phyloP scores from a whole-genome alignment of 2,888 invertebrate species.

The Spodoptera littoralis region DNA sequence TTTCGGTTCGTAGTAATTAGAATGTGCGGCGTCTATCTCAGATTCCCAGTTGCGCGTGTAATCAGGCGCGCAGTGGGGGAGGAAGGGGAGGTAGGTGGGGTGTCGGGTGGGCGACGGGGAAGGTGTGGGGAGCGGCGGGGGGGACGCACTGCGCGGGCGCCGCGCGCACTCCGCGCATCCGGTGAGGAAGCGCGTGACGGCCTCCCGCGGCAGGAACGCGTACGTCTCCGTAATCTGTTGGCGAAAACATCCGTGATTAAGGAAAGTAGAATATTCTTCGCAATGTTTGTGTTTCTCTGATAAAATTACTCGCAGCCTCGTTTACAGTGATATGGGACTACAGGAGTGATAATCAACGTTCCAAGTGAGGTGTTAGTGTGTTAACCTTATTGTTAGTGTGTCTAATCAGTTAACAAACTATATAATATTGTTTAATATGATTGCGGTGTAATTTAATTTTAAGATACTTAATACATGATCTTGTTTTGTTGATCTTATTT shows the following conservation, averaged over 20 bases:
- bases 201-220: slow-evolving; percentile 98
- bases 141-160: slow-evolving; percentile 91
- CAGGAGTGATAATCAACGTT: no score
- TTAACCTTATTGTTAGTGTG: no score
- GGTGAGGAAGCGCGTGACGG: slow-evolving; percentile 98
- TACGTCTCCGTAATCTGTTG: slow-evolving; percentile 98
- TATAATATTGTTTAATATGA: no score
- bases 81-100: slow-evolving; percentile 80
- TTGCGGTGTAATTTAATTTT: no score
- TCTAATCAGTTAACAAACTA: no score
- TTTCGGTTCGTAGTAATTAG: slow-evolving; percentile 83
- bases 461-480: no score
- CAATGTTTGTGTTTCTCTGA: slow-evolving; percentile 44
- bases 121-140: slow-evolving; percentile 86
- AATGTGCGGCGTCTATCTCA: slow-evolving; percentile 85
- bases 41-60: slow-evolving; percentile 87
- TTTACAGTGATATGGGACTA: background rate
- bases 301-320: slow-evolving; percentile 35
- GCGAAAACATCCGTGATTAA: slow-evolving; percentile 71
- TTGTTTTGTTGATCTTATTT: no score
- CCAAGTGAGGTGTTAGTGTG: no score
- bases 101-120: slow-evolving; percentile 85
- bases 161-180: slow-evolving; percentile 98
- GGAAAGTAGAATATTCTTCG: slow-evolving; percentile 52
- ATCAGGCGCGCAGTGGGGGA: slow-evolving; percentile 82